Conservation (phyloP, 1,140 invertebrate species). For the Drosophila fuyamai region DNA sequence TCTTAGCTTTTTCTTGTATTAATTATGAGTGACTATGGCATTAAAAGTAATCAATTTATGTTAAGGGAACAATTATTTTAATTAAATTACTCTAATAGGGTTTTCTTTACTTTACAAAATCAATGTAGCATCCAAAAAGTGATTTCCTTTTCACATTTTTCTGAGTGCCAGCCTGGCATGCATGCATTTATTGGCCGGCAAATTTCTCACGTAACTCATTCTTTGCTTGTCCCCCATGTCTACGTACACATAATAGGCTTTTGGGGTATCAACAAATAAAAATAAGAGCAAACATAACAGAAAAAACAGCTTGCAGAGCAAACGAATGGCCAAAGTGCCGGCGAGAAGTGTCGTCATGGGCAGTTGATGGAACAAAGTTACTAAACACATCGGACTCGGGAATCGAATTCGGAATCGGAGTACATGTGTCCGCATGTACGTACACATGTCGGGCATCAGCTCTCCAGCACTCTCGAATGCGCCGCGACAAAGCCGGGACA, state of each 20-base stretch:
- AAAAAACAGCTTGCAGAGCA: slow-evolving; percentile 16
- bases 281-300: too few species aligned
- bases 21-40: too few species aligned
- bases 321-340: slow-evolving; percentile 29
- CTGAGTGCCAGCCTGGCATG: neutral
- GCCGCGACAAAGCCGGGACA: slow-evolving; percentile 29
- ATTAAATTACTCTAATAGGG: too few species aligned
- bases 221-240: slow-evolving; percentile 25
- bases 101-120: too few species aligned
- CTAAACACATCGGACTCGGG: slow-evolving; percentile 49
- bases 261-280: slow-evolving; percentile 27
- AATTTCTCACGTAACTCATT: slow-evolving; percentile 43
- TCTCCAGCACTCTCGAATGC: slow-evolving; percentile 20
- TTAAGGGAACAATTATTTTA: too few species aligned
- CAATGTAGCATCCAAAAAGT: too few species aligned
- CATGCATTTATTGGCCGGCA: slow-evolving; percentile 29
- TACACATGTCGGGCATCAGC: slow-evolving; percentile 58
- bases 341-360: slow-evolving; percentile 42
- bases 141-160: slow-evolving; percentile 2
- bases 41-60: too few species aligned
- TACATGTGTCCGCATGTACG: slow-evolving; percentile 59
- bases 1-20: too few species aligned
- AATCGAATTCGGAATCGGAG: slow-evolving; percentile 34
- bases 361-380: slow-evolving; percentile 58
- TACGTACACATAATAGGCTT: slow-evolving; percentile 39